phyloP scores from a whole-genome alignment of 37 sponge, comb jelly and placozoan genomes.

The Halichondria panicea region DNA sequence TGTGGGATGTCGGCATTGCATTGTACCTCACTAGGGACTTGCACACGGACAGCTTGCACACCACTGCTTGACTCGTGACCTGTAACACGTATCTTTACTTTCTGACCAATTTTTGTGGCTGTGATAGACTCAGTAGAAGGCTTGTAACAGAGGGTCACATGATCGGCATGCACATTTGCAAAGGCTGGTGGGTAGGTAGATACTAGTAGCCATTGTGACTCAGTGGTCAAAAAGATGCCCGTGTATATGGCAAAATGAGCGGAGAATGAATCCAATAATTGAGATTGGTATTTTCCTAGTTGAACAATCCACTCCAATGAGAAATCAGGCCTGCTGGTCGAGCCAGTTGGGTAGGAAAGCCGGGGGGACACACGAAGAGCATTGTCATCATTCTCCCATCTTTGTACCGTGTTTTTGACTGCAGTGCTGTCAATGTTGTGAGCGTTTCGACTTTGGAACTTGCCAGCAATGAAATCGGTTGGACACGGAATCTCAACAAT shows the following conservation, averaged over 20 bases:
- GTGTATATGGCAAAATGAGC: slow-evolving; percentile 39
- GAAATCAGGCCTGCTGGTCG: no score
- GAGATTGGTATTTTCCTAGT: background rate
- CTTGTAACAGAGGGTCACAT: slow-evolving; percentile 71
- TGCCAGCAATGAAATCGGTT: slow-evolving; percentile 13
- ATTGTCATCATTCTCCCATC: slow-evolving; percentile 70
- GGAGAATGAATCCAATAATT: background rate
- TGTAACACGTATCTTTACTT: slow-evolving; percentile 40
- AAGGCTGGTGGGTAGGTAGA: slow-evolving; percentile 39
- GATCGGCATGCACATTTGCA: slow-evolving; percentile 45
- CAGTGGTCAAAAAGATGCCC: slow-evolving; percentile 56
- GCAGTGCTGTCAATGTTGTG: slow-evolving; percentile 53
- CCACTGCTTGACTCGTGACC: slow-evolving; percentile 50
- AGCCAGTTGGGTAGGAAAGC: slow-evolving; percentile 41
- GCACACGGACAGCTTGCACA: slow-evolving; percentile 68
- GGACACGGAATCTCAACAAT: slow-evolving; percentile 75
- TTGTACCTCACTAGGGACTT: slow-evolving; percentile 17
- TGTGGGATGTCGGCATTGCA: slow-evolving; percentile 66
- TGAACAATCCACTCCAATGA: no score
- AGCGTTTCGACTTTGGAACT: slow-evolving; percentile 47
- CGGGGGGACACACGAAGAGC: slow-evolving; percentile 64
- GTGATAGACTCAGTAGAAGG: slow-evolving; percentile 40
- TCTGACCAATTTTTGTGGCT: slow-evolving; percentile 34
- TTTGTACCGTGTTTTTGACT: slow-evolving; percentile 25
- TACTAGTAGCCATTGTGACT: slow-evolving; percentile 65